Percentiles rank a stretch among this genome's conserved stretches.
phyloP scores from a whole-genome alignment of 2,113 vertebrate species.

The Colistium nudipinnis region DNA sequence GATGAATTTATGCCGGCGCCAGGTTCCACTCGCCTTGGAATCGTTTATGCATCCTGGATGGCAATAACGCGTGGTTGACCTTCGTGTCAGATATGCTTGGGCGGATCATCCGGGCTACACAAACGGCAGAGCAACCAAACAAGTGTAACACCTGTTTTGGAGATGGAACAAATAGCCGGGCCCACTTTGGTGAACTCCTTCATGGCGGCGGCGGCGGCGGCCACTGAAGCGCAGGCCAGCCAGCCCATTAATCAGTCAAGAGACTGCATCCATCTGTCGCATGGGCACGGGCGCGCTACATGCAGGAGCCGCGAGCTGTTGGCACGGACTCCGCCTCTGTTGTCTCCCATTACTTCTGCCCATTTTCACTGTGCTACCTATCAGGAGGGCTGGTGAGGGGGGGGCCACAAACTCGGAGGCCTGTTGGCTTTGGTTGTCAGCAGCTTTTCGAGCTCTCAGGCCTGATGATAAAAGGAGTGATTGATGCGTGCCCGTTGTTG shows the following conservation, averaged over 20 bases:
- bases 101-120: conserved; percentile 54
- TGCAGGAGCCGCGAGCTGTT: conserved; percentile 68
- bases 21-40: conserved; percentile 37
- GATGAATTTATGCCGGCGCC: conserved; percentile 47
- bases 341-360: conserved; percentile 75
- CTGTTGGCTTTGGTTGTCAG: conserved; percentile 37
- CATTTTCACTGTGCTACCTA: conserved; percentile 70
- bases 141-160: conserved; percentile 78
- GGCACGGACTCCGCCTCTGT: conserved; percentile 65
- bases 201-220: conserved; percentile 48
- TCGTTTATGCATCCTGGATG: conserved; percentile 48
- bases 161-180: conserved; percentile 67
- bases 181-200: conserved; percentile 61
- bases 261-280: conserved; percentile 82
- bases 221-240: conserved; percentile 65
- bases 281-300: conserved; percentile 65
- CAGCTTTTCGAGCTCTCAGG: conserved; percentile 44
- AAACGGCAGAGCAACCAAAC: conserved; percentile 55
- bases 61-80: conserved; percentile 44
- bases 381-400: conserved; percentile 61
- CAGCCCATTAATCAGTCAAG: conserved; percentile 79
- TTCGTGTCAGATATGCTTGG: conserved; percentile 52
- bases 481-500: conserved; percentile 20
- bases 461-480: conserved; percentile 33
- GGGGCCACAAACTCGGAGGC: conserved; percentile 58